Base-by-base conservation (phyloP, 2,797 vertebrate genomes). In the Darevskia mixta region DNA sequence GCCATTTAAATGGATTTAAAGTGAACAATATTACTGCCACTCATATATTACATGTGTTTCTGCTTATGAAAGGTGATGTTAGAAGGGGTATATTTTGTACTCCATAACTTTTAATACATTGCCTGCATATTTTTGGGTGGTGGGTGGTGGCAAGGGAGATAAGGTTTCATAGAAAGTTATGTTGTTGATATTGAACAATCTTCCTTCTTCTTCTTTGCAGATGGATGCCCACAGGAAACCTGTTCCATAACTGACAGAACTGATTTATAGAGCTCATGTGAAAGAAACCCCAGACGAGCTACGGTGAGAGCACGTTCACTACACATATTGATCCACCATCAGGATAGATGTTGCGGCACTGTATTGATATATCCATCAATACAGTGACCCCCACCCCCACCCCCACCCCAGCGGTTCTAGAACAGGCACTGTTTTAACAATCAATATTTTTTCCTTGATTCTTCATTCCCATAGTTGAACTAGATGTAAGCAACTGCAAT, bases 1-100 rank as follows among this genome's bases (percentile, higher is more conserved):
- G 23, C 32, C 75, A 45, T 41, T 82, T 89, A 86, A 88, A 58
- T n/a, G 35, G 49, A 17, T n/a, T 78, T 83, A 78, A 86, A 90
- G 87, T 92, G 5, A 58, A 83, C 67, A 82, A 32, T 38, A 67
- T 58, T 15, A 61, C n/a, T 35, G 0, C 0, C 17, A 58, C 18
- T 86, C 1, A 79, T 82, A 64, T 0, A 1, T 8, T 91, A 88
- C n/a, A 61, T 87, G 1, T 38, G 18, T 11, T 27, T 69, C 41
- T 81, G 0, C 23, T 18, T 45, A 32, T 61, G 86, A 89, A 86
- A 87, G 35, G 35, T 58, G 20, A 73, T 18, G 41, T 78, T n/a
- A 80, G 79, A 38, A 64, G 25, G 55, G 25, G 11, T 55, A 32
- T 67, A 29, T 78, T 80, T 38, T 71, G 32, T 41, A n/a, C 64